Conservation (phyloP, 2,797 vertebrate species). For the Danionella dracula region DNA sequence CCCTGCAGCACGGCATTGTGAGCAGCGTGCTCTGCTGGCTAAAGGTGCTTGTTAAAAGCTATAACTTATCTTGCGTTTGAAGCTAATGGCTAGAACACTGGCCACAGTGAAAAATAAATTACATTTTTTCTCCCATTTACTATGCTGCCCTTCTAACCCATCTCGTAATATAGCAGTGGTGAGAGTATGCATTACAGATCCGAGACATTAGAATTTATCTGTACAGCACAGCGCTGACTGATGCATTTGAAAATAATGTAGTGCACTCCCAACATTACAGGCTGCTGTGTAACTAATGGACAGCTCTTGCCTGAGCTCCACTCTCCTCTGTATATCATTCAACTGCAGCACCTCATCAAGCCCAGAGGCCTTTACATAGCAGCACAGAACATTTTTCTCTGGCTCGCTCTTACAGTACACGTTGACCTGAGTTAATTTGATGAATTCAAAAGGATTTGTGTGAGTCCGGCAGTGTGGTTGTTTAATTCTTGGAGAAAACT, state of each 20-base stretch:
- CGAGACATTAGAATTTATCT: constrained; percentile 88
- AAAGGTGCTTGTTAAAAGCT: constrained; percentile 76
- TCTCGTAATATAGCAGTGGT: constrained; percentile 75
- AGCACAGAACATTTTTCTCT: constrained; percentile 46
- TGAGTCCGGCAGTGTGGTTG: not conserved
- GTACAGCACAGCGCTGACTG: constrained; percentile 84
- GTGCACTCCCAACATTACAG: constrained; percentile 85
- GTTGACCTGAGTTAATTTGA: not conserved
- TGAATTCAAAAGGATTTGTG: no score
- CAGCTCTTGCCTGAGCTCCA: constrained; percentile 79
- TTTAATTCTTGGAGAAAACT: not conserved
- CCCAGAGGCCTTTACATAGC: constrained; percentile 57
- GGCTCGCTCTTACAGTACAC: not conserved
- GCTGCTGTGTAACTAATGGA: constrained; percentile 86
- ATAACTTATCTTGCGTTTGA: constrained; percentile 80
- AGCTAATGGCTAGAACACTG: constrained; percentile 91
- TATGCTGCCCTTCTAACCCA: constrained; percentile 85
- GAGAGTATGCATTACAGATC: constrained; percentile 88
- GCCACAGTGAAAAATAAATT: constrained; percentile 93
- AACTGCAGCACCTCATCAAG: constrained; percentile 80
- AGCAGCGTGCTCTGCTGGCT: constrained; percentile 69
- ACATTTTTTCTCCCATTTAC: constrained; percentile 60
- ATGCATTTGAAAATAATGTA: constrained; percentile 99
- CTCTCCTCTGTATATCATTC: constrained; percentile 88
- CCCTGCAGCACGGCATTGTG: constrained; percentile 51